Conservation (phyloP, 2,888 invertebrate genomes). For the Phania funesta region DNA sequence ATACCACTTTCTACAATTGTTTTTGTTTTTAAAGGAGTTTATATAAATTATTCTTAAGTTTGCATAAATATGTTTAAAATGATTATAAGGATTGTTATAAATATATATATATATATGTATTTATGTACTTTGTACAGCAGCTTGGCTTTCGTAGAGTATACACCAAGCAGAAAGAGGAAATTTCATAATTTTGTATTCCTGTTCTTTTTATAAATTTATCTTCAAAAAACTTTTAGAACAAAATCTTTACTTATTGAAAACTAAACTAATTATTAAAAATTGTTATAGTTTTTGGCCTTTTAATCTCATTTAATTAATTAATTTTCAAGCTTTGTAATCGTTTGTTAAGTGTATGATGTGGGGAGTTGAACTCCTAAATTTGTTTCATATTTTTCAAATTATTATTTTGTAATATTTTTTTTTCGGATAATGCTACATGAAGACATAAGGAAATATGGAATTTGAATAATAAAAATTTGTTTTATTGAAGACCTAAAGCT, state of each 20-base stretch:
- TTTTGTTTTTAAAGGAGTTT: conserved; percentile 1
- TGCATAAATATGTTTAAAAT: conserved; percentile 28
- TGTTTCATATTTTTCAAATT: too few relatives aligned
- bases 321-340: too few relatives aligned
- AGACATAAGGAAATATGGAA: too few relatives aligned
- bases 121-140: conserved; percentile 40
- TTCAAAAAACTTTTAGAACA: not conserved
- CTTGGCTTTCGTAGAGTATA: conserved; percentile 52
- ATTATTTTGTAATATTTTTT: too few relatives aligned
- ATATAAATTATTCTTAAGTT: conserved; percentile 13
- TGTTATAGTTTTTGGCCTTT: not conserved
- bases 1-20: conserved; percentile 30
- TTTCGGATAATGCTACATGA: too few relatives aligned
- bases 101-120: not conserved
- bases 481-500: too few relatives aligned
- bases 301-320: too few relatives aligned
- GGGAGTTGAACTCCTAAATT: too few relatives aligned
- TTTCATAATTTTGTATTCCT: not conserved
- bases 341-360: too few relatives aligned
- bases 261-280: not conserved
- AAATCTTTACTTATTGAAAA: not conserved
- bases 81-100: not conserved
- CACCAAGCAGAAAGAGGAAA: conserved; percentile 29
- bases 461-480: too few relatives aligned
- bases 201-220: too few relatives aligned